These are phyloP conservation scores for Dinomys branickii DNA, from an alignment of 2,113 vertebrate species.

Conservation along the genomic window DNA sequence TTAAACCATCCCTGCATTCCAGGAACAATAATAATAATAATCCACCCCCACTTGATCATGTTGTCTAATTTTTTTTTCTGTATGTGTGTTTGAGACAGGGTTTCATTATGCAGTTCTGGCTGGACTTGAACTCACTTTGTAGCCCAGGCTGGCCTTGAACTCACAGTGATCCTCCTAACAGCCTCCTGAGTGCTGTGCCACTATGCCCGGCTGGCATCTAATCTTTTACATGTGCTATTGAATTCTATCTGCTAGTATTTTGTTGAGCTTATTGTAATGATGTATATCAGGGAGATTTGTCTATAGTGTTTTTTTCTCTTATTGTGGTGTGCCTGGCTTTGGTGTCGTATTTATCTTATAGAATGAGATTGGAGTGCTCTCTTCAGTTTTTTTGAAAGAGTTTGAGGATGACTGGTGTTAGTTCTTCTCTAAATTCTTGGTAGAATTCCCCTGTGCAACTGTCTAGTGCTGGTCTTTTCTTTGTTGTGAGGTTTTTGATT, in stretches of 20 bases:
- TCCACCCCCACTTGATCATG: background rate
- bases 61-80: background rate
- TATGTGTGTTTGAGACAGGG: background rate
- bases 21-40: too few species aligned
- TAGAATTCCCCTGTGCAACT: background rate
- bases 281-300: background rate
- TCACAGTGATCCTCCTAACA: background rate
- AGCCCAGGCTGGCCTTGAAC: background rate
- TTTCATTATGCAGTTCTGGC: background rate
- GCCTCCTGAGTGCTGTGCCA: background rate
- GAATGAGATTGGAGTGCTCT: background rate
- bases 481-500: background rate
- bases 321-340: background rate
- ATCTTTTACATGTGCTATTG: background rate
- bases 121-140: background rate
- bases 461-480: background rate
- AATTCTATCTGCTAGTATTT: background rate
- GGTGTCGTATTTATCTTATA: background rate
- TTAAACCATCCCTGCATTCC: slow-evolving; percentile 20
- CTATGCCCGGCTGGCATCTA: background rate
- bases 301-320: background rate
- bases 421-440: background rate
- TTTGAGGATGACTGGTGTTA: background rate
- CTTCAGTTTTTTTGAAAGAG: background rate
- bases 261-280: background rate